Evolutionary conservation across 2,113 vertebrate species (phyloP).

Genomic region (Phyllopteryx taeniolatus): DNA sequence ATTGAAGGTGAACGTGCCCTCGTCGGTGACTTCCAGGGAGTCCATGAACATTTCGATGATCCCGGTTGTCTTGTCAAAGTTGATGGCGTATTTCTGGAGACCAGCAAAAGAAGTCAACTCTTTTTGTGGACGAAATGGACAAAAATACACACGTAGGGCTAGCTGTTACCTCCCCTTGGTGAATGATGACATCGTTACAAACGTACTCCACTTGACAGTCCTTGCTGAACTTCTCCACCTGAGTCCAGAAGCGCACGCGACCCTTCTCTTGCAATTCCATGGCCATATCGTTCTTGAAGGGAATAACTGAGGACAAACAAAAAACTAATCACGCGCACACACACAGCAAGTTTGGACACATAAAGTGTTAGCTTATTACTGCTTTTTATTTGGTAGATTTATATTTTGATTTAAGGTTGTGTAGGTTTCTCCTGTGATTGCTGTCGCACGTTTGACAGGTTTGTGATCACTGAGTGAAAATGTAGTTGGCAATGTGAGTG

Average conservation of each 20-base stretch:
- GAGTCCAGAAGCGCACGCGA: slow-evolving; percentile 92
- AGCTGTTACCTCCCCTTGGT: slow-evolving; percentile 81
- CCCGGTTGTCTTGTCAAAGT: slow-evolving; percentile 83
- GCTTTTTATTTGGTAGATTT: background rate
- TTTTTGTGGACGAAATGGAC: background rate
- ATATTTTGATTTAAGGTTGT: background rate
- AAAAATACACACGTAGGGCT: background rate
- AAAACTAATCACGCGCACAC: background rate
- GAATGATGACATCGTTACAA: slow-evolving; percentile 88
- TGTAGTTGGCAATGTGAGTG: no score
- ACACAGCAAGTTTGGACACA: background rate
- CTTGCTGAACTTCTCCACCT: slow-evolving; percentile 85
- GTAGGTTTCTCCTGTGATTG: no score
- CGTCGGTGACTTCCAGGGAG: slow-evolving; percentile 86
- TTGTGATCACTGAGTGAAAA: no score
- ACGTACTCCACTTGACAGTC: slow-evolving; percentile 86
- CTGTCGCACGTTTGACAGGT: no score
- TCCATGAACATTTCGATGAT: slow-evolving; percentile 97
- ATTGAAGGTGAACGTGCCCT: slow-evolving; percentile 95
- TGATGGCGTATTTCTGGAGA: slow-evolving; percentile 92
- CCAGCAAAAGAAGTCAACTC: background rate
- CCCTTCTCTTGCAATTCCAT: slow-evolving; percentile 96
- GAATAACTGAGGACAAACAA: slow-evolving; percentile 77
- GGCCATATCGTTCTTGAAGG: slow-evolving; percentile 84
- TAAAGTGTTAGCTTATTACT: background rate